Percentiles rank a stretch among this genome's conserved stretches.
Conservation (phyloP, 2,797 vertebrate genomes). For the Alcedo quadribrachys region DNA sequence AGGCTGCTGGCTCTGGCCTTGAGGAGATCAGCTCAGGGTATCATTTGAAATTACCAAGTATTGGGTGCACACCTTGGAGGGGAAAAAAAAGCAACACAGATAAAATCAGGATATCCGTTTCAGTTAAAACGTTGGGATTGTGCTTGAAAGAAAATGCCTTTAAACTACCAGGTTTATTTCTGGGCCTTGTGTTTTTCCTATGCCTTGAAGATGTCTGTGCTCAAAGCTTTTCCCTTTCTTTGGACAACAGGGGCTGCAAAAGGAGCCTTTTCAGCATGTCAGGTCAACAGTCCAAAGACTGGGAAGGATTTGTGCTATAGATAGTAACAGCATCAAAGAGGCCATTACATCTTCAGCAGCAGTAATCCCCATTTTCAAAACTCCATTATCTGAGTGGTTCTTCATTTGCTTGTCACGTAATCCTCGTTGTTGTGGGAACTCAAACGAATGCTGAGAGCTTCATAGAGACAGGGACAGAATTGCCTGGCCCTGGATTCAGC, state of each 20-base stretch:
- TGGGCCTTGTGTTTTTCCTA: constrained; percentile 18
- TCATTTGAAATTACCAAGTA: constrained; percentile 25
- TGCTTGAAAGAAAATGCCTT: constrained; percentile 37
- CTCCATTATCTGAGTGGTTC: constrained; percentile 63
- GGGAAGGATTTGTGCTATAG: constrained; percentile 65
- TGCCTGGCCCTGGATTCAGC: neutral
- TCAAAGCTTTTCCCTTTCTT: constrained; percentile 34
- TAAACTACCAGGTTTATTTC: constrained; percentile 50
- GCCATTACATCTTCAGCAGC: constrained; percentile 48
- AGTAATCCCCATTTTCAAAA: constrained; percentile 60
- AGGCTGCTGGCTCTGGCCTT: neutral
- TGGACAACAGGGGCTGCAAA: constrained; percentile 32
- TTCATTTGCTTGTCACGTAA: constrained; percentile 68
- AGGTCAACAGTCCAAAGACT: constrained; percentile 47
- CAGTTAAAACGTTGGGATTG: neutral
- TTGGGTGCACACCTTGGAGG: constrained; percentile 1
- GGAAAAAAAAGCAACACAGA: constrained; percentile 33
- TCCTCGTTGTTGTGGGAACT: constrained; percentile 47
- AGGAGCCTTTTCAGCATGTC: constrained; percentile 47
- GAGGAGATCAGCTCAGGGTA: constrained; percentile 3
- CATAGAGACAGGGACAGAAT: constrained; percentile 25
- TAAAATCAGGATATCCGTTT: constrained; percentile 30
- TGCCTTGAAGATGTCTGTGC: constrained; percentile 27
- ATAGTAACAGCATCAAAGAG: constrained; percentile 65
- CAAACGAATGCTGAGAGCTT: neutral